These are phyloP conservation scores for Xenopus laevis DNA, from an alignment of 2,113 vertebrate species.

Conservation along the genomic window DNA sequence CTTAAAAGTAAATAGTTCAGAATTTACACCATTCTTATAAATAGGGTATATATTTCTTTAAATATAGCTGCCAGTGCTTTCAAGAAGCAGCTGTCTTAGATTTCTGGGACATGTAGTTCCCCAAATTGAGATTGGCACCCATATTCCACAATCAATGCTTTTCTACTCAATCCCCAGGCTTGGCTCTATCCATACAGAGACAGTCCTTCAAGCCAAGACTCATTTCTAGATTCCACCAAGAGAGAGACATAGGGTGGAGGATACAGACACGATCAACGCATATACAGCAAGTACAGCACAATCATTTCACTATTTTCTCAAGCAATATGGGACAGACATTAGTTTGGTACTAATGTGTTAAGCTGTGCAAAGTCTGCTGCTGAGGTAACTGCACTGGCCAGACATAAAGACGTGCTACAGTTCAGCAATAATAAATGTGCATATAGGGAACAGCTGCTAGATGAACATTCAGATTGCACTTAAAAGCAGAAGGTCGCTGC, in stretches of 20 bases:
- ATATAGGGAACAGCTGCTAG: slow-evolving; percentile 39
- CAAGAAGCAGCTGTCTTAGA: no score
- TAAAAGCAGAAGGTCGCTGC: background rate
- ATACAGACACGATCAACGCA: background rate
- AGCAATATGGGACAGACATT: slow-evolving; percentile 38
- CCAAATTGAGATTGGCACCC: no score
- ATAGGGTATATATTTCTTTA: no score
- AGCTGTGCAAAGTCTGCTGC: slow-evolving; percentile 59
- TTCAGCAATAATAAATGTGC: slow-evolving; percentile 48
- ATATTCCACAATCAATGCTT: no score
- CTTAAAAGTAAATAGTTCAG: no score
- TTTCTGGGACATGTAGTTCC: no score
- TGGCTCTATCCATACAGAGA: no score
- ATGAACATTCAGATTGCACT: slow-evolving; percentile 24
- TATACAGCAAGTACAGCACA: background rate
- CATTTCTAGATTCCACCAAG: background rate
- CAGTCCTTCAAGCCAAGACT: no score
- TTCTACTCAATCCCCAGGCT: no score
- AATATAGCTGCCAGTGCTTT: no score
- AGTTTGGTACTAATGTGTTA: slow-evolving; percentile 52
- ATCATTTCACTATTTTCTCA: slow-evolving; percentile 20
- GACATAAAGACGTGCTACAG: slow-evolving; percentile 50
- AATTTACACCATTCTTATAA: no score
- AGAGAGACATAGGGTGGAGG: background rate
- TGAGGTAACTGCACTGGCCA: slow-evolving; percentile 62